phyloP scores from a whole-genome alignment of 2,888 invertebrate species.

The Taphrorychus bicolor region DNA sequence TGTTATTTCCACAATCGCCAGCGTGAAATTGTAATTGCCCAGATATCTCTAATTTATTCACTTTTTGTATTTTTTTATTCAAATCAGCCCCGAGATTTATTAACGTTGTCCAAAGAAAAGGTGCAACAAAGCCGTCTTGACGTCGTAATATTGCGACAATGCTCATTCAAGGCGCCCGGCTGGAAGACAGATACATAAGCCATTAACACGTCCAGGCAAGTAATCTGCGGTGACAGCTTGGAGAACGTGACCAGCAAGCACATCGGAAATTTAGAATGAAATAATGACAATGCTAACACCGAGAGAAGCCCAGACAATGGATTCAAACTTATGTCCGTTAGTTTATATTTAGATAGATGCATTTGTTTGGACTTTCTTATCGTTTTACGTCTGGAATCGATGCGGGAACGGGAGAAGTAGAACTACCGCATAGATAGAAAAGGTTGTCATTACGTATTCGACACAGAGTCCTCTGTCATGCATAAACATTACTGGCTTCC shows the following conservation, averaged over 20 bases:
- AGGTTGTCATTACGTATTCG: slow-evolving; percentile 12
- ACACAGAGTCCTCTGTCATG: slow-evolving; percentile 11
- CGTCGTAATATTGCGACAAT: slow-evolving; percentile 17
- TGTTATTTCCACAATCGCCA: slow-evolving; percentile 53
- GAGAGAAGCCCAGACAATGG: not conserved
- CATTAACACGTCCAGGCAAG: slow-evolving; percentile 58
- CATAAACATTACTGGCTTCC: slow-evolving; percentile 18
- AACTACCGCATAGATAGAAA: not conserved
- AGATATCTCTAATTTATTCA: slow-evolving; percentile 57
- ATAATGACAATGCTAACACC: slow-evolving; percentile 16
- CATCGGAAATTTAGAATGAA: slow-evolving; percentile 29
- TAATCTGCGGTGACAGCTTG: slow-evolving; percentile 60
- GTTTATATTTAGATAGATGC: not conserved
- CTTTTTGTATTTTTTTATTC: slow-evolving; percentile 52
- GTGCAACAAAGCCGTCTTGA: not conserved
- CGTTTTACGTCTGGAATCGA: not conserved
- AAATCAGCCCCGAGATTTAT: not conserved
- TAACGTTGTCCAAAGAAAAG: not conserved
- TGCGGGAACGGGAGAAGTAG: not conserved
- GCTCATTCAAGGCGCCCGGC: slow-evolving; percentile 47
- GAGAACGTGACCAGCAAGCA: slow-evolving; percentile 59
- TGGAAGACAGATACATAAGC: slow-evolving; percentile 55
- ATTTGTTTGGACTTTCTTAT: not conserved
- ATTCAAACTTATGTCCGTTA: not conserved
- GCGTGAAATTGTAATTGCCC: slow-evolving; percentile 55